Percentiles rank a stretch among this genome's conserved stretches.
These are phyloP conservation scores for Scortum barcoo DNA, from an alignment of 2,113 vertebrate genomes.

Conservation along the genomic window DNA sequence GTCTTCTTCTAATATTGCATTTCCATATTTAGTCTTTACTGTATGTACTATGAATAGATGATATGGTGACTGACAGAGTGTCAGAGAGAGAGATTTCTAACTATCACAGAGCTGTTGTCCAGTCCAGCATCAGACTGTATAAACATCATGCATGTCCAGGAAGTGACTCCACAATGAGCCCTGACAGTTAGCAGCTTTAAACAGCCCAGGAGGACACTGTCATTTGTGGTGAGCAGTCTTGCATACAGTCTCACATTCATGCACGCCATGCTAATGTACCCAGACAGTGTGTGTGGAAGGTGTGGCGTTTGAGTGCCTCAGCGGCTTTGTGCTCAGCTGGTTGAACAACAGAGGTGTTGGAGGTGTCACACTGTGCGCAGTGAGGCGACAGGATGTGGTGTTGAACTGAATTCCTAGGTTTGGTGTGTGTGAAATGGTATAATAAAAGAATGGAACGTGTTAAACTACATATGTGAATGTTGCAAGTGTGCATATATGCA, in stretches of 20 bases:
- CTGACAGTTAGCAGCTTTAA: conserved; percentile 38
- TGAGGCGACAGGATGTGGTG: background rate
- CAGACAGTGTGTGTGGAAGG: conserved; percentile 33
- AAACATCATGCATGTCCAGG: conserved; percentile 4
- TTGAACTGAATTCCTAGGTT: conserved; percentile 24
- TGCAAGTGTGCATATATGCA: background rate
- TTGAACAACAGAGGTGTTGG: conserved; percentile 32
- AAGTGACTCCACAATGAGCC: background rate
- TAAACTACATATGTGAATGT: background rate
- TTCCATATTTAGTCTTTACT: background rate
- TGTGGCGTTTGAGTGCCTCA: conserved; percentile 9
- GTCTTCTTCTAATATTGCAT: too few species aligned
- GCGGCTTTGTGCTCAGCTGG: conserved; percentile 15
- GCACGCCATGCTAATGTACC: conserved; percentile 45
- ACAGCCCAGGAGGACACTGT: conserved; percentile 18
- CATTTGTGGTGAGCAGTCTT: conserved; percentile 23
- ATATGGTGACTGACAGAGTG: too few species aligned
- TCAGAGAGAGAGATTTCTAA: background rate
- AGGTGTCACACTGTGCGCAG: background rate
- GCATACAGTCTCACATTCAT: conserved; percentile 34
- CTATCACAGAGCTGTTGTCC: background rate
- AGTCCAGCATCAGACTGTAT: background rate
- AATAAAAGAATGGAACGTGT: conserved; percentile 10
- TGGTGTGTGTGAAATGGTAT: conserved; percentile 13
- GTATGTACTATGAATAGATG: background rate